Base-by-base conservation (phyloP, 2,888 invertebrate species). In the Apomyelois bistriatella region DNA sequence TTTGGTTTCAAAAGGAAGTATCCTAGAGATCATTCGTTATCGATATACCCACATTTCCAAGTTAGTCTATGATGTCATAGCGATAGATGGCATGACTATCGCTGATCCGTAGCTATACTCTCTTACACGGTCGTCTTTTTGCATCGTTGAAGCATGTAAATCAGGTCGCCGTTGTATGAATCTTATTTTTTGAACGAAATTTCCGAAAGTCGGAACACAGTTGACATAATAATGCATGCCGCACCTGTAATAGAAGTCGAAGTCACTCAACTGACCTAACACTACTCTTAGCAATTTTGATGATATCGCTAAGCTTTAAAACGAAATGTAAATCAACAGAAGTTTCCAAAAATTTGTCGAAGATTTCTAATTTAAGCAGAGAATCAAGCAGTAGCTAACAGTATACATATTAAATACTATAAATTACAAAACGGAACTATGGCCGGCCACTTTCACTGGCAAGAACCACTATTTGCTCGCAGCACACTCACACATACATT, bases 401-500 rank as follows among this genome's bases (percentile, higher is more conserved):
- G 56, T 58, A 65, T 65, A 62, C 65, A 66, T 67, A 72, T 76
- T 71, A 75, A 76, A 74, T 68, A 67, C 66, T 69, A 68, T 78
- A 76, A 78, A 80, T 81, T 80, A 79, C 79, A 76, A 82, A 82
- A 82, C 84, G 81, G 81, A 82, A 82, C 81, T 82, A 70, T 70
- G 76, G 71, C 67, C 68, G 70, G 70, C 72, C 79, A 88, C 88
- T 89, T 89, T 89, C 88, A 88, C 88, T 86, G 65, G 66, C 66
- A 73, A 79, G 79, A 81, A 74, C 79, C 70, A 79, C 75, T 79
- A 77, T 82, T 79, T 82, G 82, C 82, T 79, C 74, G 75, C 69
- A 71, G 74, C 74, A 63, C 62, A 70, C 69, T 67, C 72, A 75
- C 73, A 67, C 68, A 54, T 63, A 66, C 69, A 63, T 68, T 67